phyloP scores from a whole-genome alignment of 2,797 vertebrate species.

The Rhinoraja longicauda region DNA sequence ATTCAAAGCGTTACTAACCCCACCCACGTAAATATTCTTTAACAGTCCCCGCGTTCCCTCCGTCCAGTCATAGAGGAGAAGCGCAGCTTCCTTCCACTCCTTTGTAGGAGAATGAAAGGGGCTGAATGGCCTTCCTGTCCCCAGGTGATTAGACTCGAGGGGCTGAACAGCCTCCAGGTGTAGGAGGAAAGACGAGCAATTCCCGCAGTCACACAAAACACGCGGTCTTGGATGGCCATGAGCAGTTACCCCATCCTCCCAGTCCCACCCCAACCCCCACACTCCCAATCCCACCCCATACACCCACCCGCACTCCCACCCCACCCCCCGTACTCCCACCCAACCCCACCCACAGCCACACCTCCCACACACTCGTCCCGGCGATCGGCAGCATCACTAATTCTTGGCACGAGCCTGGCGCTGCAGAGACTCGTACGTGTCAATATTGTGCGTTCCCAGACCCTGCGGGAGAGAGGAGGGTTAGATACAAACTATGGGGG shows the following conservation, averaged over 20 bases:
- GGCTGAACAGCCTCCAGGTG: neutral
- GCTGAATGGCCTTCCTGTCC: neutral
- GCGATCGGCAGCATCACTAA: neutral
- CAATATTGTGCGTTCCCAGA: neutral
- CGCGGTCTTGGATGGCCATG: no score
- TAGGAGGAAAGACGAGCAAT: no score
- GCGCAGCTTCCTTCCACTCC: neutral
- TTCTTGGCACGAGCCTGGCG: neutral
- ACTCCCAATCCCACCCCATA: no score
- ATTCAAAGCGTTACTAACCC: neutral
- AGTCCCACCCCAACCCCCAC: no score
- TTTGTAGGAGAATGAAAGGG: no score
- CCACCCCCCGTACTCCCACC: no score
- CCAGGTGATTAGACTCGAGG: neutral
- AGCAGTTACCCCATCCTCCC: no score
- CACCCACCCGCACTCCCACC: no score
- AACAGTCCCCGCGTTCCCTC: neutral
- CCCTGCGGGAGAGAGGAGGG: neutral
- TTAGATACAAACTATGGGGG: neutral
- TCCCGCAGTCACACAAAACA: no score
- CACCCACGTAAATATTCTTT: no score
- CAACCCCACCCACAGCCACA: no score
- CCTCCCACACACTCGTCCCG: no score
- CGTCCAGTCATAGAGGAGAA: neutral
- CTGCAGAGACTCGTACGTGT: neutral